These are phyloP conservation scores for Dryoscopus gambensis DNA, from an alignment of 2,113 vertebrate genomes.

Conservation along the genomic window DNA sequence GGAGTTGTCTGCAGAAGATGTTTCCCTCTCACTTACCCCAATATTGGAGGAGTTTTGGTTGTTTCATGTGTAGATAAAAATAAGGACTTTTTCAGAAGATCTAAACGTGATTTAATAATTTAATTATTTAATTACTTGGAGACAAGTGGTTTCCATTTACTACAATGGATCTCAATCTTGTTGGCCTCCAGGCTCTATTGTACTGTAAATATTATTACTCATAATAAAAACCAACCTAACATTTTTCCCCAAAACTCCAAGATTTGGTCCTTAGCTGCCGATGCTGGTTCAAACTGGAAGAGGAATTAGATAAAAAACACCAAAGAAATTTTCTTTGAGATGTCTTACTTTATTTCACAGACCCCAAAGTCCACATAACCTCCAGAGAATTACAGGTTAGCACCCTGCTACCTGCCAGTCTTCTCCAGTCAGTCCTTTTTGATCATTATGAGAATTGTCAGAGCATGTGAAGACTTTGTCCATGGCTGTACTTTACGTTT, in stretches of 20 bases:
- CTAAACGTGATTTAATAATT: constrained; percentile 38
- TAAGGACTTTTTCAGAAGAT: constrained; percentile 30
- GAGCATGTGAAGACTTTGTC: background rate
- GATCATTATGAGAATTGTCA: background rate
- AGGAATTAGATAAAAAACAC: background rate
- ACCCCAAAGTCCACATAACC: background rate
- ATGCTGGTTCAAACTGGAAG: background rate
- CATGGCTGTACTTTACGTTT: background rate
- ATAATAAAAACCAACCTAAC: constrained; percentile 17
- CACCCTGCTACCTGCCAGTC: background rate
- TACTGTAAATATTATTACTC: constrained; percentile 59
- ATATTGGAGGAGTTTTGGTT: background rate
- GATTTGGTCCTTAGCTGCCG: background rate
- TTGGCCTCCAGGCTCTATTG: constrained; percentile 49
- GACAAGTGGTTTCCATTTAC: constrained; percentile 52
- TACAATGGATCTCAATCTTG: constrained; percentile 53
- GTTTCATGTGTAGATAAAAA: constrained; percentile 24
- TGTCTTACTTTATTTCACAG: background rate
- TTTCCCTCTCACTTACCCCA: background rate
- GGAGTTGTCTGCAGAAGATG: background rate
- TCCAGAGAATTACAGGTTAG: background rate
- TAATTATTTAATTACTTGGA: constrained; percentile 55
- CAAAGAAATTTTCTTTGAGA: background rate
- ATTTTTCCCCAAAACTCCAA: constrained; percentile 16
- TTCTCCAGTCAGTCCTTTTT: background rate